Base-by-base conservation (phyloP, 2,113 vertebrate genomes). In the Butastur rufipennis region DNA sequence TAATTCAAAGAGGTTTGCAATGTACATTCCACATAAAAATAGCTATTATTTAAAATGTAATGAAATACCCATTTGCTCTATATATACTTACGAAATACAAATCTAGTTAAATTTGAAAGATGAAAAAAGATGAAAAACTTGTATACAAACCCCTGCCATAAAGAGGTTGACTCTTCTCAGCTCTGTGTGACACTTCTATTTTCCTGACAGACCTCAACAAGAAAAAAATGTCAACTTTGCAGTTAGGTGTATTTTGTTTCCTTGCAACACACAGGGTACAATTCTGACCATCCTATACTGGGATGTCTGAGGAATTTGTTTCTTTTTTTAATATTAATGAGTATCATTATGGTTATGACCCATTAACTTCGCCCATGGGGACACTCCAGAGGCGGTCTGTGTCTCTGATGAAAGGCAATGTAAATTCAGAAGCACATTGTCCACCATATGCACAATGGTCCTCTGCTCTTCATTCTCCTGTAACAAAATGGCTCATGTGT, bases 401-500 rank as follows among this genome's bases (percentile, higher is more conserved):
- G 66, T 59, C 84, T 88, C 95, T 96, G 78, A 98, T 89, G 81
- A 96, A 97, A 96, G 81, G n/a, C 48, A 86, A 45, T 3, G 3
- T 32, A 73, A 95, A 91, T 56, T 74, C 79, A 96, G 65, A 56
- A 75, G 55, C 63, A 93, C 93, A n/a, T 26, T 92, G 95, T 88
- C 91, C 87, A 72, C 94, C 92, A 84, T 72, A 75, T 70, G n/a
- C 75, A 88, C 77, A 77, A 42, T 29, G 59, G 58, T 79, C 71
- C 47, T 95, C 86, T 78, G 77, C 70, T 95, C 83, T 91, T 95
- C 83, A 87, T 93, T 92, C 86, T 53, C 61, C 85, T 86, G 42
- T 25, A 96, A 86, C 85, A 96, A 95, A 85, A 71, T 62, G 88
- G 91, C 97, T 98, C 94, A 86, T 97, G 97, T 93, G 97, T 97